Evolutionary conservation across 2,797 vertebrate genomes (phyloP).

Genomic region (Picus viridis): DNA sequence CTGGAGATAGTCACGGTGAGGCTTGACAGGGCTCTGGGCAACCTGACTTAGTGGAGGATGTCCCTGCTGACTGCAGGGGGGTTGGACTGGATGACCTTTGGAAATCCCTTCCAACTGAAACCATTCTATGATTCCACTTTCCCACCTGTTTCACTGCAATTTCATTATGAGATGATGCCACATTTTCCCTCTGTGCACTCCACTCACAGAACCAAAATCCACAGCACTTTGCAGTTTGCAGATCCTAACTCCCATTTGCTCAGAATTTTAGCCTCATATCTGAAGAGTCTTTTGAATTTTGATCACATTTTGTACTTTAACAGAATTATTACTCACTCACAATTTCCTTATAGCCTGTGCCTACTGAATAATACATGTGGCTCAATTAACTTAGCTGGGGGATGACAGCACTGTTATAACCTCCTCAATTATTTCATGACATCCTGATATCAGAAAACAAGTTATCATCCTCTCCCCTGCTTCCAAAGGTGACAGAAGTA

Average conservation of each 20-base stretch:
- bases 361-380: constrained; percentile 27
- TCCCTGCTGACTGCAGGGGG: no score
- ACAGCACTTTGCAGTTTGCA: not conserved
- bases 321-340: constrained; percentile 17
- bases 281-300: not conserved
- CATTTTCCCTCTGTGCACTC: not conserved
- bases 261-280: not conserved
- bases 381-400: constrained; percentile 31
- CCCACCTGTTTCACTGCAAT: not conserved
- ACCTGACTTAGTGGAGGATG: no score
- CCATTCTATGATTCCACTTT: no score
- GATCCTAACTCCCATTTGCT: not conserved
- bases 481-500: not conserved
- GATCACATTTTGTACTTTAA: constrained; percentile 1
- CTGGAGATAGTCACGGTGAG: no score
- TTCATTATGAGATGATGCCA: not conserved
- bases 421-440: constrained; percentile 15
- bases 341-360: constrained; percentile 29
- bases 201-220: not conserved
- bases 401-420: not conserved
- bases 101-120: no score
- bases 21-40: no score
- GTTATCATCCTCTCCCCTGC: not conserved
- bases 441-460: not conserved
- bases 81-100: no score